Base-by-base conservation (phyloP, 1,140 invertebrate genomes). In the Drosophila orosa region DNA sequence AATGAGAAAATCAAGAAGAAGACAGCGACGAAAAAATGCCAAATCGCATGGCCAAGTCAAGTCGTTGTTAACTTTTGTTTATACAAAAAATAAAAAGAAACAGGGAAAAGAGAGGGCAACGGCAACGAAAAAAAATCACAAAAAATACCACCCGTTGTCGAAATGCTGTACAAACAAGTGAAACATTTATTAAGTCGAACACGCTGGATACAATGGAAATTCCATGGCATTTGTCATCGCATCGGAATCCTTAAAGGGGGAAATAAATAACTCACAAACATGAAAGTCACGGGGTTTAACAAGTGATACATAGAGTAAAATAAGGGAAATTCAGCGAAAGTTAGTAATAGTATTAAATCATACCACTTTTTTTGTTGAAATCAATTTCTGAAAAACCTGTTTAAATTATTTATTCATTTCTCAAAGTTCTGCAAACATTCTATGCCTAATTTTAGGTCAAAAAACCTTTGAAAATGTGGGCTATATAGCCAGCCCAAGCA, bases 141-240 rank as follows among this genome's bases (percentile, higher is more conserved):
- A 71, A 74, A 60, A 84, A 77, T 50, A 40, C 39, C 67, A 50
- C 82, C 74, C 58, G 74, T 75, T 25, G 45, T 71, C 45, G 45
- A 68, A 85, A 82, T 81, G 78, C 74, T 78, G 82, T 74, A 65
- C 82, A 68, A 80, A 82, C 78, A 86, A 86, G 79, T 87, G 83
- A 87, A 79, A 87, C 54, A 87, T 74, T 48, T 56, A 50, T 58
- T 22, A 78, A 82, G 67, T 71, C 44, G 27, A 78, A 63, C 56
- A 50, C 68, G 10, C 57, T 60, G 31, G n/a, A n/a, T 10, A 12
- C 10, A 56, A 61, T 27, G 40, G 33, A 71, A 68, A 57, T 35
- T 62, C 40, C 62, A 29, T 22, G 10, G 17, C 13, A 35, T 68
- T 68, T 27, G 61, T 65, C 65, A 68, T 22, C 17, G 52, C 12